Evolutionary conservation across 2,888 invertebrate species (phyloP), one percentile per base, ranked within the genome.

Genomic region (Exephanes ischioxanthus): DNA sequence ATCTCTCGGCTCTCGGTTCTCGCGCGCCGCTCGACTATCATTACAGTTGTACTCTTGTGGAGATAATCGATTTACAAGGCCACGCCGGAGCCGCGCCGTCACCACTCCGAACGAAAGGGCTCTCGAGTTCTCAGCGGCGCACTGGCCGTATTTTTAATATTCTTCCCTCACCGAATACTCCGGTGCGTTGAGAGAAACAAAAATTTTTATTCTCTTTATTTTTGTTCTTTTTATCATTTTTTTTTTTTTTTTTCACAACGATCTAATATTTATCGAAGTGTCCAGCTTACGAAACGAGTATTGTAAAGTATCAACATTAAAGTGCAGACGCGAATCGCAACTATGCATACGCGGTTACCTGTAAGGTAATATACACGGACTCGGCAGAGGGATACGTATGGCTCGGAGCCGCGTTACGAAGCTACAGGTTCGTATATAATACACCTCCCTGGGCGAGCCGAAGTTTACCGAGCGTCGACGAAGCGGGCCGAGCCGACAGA

Each of bases 381-480:
- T 26, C 30, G 30, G 61, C 16, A 16, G 61, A 61, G 4, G 22
- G 22, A 33, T 30, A 61, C 14, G 16, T 33, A 61, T 61, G 33
- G 61, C 30, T n/a, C 61, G 16, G 61, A 26, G 30, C 14, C 9
- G 53, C 19, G 70, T 53, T 71, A 71, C 63, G 70, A 48, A 79
- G 63, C 71, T 45, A 79, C 72, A 78, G 71, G 66, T 75, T 51
- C 58, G 41, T 22, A 41, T 51, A 82, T 55, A 68, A 53, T 68
- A 45, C 72, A 66, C 61, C 61, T 26, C 26, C 16, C 73, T 41
- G 73, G 68, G 33, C 6, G 48, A 55, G 48, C 48, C 77, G 81
- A 88, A 48, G 45, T 5, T 9, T 2, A 63, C 88, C 92, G 92
- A 92, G 75, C 55, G 30, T 6, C 41, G 53, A 1, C 90, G 91